phyloP scores from a whole-genome alignment of 2,113 vertebrate genomes.

The Struthio camelus region DNA sequence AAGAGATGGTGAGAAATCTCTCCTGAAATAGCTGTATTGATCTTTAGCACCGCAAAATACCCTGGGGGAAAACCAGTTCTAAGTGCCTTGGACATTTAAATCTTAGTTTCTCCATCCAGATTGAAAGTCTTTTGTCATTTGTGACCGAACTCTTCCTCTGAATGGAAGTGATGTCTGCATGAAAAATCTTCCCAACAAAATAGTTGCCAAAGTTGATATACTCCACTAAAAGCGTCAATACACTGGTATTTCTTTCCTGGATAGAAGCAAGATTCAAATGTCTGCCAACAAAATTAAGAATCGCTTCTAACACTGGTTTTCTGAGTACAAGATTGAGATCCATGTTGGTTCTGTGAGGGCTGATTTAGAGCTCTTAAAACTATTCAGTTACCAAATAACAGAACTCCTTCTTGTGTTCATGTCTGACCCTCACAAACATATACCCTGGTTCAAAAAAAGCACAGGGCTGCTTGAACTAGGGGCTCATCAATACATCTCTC shows the following conservation, averaged over 20 bases:
- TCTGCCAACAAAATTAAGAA: not conserved
- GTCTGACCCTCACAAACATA: not conserved
- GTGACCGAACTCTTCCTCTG: not conserved
- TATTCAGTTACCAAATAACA: not conserved
- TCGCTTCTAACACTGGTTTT: not conserved
- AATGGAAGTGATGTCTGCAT: not conserved
- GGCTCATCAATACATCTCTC: not conserved
- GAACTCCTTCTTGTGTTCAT: not conserved
- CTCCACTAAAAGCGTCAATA: not conserved
- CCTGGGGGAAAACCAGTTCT: not conserved
- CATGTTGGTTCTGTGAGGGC: not conserved
- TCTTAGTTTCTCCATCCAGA: not conserved
- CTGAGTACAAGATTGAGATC: not conserved
- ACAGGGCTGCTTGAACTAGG: not conserved
- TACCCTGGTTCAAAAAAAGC: not conserved
- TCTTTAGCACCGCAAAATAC: not conserved
- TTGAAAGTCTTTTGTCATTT: not conserved
- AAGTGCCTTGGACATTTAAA: not conserved
- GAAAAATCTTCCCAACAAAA: not conserved
- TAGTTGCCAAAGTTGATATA: rapidly evolving
- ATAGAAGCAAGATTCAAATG: not conserved
- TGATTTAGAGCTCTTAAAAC: not conserved
- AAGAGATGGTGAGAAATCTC: not conserved
- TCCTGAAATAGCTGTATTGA: not conserved
- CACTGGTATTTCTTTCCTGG: not conserved